Evolutionary conservation across 2,888 invertebrate genomes (phyloP), one percentile per base, ranked within the genome.

Genomic region (Drosophila formosana): DNA sequence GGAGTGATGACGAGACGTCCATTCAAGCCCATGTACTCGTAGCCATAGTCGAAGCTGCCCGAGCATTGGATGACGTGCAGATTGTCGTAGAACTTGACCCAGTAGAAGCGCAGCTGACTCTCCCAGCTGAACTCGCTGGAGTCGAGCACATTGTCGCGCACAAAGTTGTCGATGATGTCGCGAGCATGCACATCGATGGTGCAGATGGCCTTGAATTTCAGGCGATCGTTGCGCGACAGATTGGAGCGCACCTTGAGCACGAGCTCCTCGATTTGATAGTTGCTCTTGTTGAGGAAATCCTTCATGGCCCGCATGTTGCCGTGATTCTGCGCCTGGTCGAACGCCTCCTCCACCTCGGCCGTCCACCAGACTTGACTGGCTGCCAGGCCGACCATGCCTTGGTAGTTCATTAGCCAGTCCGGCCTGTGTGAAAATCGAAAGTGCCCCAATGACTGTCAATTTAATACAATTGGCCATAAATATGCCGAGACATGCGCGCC

Each of bases 281-380:
- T 98, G 66, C 96, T 94, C 51, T 90, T 86, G 79, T 94, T 94
- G 30, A 98, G 93, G 91, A 97, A 97, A 88, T 97, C 96, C 92
- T 98, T 98, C 97, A 98, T 97, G 0, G 97, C 97, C 9, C 96
- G 93, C 91, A 97, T 97, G 75, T 96, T 95, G 3, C 98, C 97
- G 70, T 94, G 94, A 6, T 94, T 93, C 60, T 90, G 88, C 1
- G 93, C 87, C 89, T 95, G 95, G 4, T 91, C 92, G 91, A 98
- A 98, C 0, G 97, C 96, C 89, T 98, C 96, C 90, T 98, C 98
- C 0, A 98, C 97, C 91, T 98, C 98, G 6, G 97, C 97, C 0
- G 98, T 98, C 98, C 98, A 98, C 98, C 98, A 98, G 2, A 98
- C 96, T 84, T 96, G 96, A 93, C 97, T 97, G 0, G 96, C 96